These are phyloP conservation scores for Crossocerus cetratus DNA, from an alignment of 2,888 invertebrate genomes.

Conservation along the genomic window DNA sequence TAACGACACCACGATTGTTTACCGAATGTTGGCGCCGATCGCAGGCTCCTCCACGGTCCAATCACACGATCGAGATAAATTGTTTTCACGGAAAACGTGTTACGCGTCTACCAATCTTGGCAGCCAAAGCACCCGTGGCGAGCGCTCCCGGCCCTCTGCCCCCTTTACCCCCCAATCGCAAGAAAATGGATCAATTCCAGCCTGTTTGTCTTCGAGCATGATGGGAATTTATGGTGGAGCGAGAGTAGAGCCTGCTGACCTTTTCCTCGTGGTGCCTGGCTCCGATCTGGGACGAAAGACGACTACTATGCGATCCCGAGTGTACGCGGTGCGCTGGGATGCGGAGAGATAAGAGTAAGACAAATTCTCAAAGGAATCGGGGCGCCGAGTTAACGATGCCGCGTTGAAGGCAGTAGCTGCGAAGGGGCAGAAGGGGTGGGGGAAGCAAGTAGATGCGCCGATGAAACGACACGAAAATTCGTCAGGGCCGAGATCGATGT, in stretches of 20 bases:
- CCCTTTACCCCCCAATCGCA: slow-evolving; percentile 4
- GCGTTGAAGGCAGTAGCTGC: slow-evolving; percentile 2
- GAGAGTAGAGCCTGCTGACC: slow-evolving; percentile 24
- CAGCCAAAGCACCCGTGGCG: slow-evolving; percentile 28
- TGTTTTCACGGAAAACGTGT: slow-evolving; percentile 28
- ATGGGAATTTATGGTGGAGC: slow-evolving; percentile 58
- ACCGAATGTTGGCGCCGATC: background rate
- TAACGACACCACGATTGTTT: background rate
- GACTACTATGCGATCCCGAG: no score
- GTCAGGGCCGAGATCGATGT: slow-evolving; percentile 51
- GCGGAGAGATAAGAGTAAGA: slow-evolving; percentile 57
- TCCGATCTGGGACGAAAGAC: no score
- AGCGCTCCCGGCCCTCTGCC: slow-evolving; percentile 3
- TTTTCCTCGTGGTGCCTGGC: slow-evolving; percentile 39
- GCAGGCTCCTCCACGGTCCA: background rate
- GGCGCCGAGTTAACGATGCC: slow-evolving; percentile 3
- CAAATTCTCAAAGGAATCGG: slow-evolving; percentile 49
- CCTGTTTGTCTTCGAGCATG: slow-evolving; percentile 61
- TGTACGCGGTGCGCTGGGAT: slow-evolving; percentile 17
- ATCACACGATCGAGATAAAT: slow-evolving; percentile 38
- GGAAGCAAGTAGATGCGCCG: no score
- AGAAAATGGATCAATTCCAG: slow-evolving; percentile 64
- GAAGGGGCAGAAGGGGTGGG: no score
- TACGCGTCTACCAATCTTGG: slow-evolving; percentile 21
- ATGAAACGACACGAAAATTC: slow-evolving; percentile 51